A percentile compares a stretch with the other conserved stretches of the same genome.
These are phyloP conservation scores for Nebria ingens DNA, from an alignment of 1,140 invertebrate genomes.

Conservation along the genomic window DNA sequence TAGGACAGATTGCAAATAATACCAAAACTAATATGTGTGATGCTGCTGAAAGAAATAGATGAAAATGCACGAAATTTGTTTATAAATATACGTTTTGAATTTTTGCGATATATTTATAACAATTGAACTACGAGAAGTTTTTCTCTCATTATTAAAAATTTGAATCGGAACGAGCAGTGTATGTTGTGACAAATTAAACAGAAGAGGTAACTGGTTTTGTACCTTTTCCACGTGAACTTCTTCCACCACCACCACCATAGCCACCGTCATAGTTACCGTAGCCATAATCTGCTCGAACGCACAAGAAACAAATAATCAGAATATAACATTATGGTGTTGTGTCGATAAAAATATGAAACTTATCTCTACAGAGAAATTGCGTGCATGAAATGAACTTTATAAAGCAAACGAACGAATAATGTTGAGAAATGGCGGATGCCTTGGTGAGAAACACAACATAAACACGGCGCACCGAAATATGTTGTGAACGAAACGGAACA, in stretches of 20 bases:
- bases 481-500: too few species aligned
- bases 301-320: constrained; percentile 35
- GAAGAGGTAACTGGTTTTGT: constrained; percentile 29
- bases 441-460: too few species aligned
- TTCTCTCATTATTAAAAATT: constrained; percentile 14
- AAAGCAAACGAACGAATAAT: too few species aligned
- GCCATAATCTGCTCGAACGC: constrained; percentile 60
- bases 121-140: too few species aligned
- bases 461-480: too few species aligned
- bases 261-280: constrained; percentile 69
- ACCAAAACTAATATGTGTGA: constrained; percentile 9
- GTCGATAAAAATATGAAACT: neutral
- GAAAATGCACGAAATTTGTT: constrained; percentile 16
- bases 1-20: constrained; percentile 10
- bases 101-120: too few species aligned
- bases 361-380: constrained; percentile 15
- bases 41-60: constrained; percentile 9
- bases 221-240: constrained; percentile 71
- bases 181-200: constrained; percentile 15
- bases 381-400: too few species aligned
- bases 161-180: constrained; percentile 5
- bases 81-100: too few species aligned
- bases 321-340: neutral
- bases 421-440: too few species aligned
- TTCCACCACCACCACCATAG: constrained; percentile 64